These are phyloP conservation scores for Hemitrygon akajei DNA, from an alignment of 2,797 vertebrate genomes.

Conservation along the genomic window DNA sequence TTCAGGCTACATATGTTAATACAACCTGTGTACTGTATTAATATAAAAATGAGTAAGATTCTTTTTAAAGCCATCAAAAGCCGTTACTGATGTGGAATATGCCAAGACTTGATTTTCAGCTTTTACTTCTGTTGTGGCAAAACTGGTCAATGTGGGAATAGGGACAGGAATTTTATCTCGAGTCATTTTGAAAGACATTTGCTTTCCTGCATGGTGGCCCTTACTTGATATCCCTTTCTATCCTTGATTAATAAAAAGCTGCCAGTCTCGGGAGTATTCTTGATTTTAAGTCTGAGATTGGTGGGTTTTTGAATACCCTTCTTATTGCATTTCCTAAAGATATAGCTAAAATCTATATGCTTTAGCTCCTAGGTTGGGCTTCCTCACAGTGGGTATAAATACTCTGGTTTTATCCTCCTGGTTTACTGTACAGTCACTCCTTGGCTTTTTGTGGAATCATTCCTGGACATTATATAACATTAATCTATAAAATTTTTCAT, in stretches of 20 bases:
- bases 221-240: too few species aligned
- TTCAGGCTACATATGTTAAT: background rate
- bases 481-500: background rate
- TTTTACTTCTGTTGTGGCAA: background rate
- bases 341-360: background rate
- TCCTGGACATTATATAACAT: background rate
- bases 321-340: background rate
- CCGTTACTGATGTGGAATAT: background rate
- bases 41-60: background rate
- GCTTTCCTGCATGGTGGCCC: too few species aligned
- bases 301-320: background rate
- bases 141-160: background rate
- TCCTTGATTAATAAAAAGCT: background rate
- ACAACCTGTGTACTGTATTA: background rate
- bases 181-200: too few species aligned
- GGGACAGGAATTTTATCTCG: background rate
- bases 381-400: background rate
- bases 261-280: background rate
- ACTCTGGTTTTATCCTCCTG: background rate
- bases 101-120: background rate
- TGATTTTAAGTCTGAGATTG: too few species aligned
- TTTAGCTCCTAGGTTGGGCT: background rate
- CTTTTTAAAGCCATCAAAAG: background rate
- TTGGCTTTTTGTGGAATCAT: background rate
- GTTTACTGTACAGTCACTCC: background rate